Evolutionary conservation across 2,113 vertebrate species (phyloP).

Genomic region (Grammomys dolichurus): DNA sequence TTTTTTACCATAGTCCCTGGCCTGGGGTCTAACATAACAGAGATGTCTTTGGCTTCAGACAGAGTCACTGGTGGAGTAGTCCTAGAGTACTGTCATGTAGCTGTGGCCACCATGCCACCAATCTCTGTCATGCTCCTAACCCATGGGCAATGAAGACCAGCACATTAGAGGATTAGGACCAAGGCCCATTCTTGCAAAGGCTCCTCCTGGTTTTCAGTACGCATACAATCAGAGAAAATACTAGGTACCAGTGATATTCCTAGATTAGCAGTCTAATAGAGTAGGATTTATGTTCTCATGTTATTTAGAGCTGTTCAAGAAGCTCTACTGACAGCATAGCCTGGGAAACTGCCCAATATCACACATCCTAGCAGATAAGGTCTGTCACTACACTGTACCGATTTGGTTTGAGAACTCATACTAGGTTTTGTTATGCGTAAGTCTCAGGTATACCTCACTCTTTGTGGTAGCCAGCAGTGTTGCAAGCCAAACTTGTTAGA

Average conservation of each 20-base stretch:
- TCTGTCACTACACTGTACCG: neutral
- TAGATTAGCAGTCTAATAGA: neutral
- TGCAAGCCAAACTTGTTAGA: neutral
- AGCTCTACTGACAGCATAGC: neutral
- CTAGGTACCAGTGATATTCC: neutral
- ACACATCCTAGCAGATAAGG: neutral
- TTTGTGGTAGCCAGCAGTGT: neutral
- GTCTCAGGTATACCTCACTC: too few relatives aligned
- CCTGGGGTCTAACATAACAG: neutral
- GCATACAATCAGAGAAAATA: neutral
- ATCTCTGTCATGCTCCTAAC: neutral
- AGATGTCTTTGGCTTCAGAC: neutral
- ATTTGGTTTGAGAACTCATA: neutral
- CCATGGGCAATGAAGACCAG: neutral
- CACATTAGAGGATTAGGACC: neutral
- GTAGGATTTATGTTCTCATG: neutral
- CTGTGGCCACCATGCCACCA: neutral
- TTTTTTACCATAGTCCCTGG: neutral
- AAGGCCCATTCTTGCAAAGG: neutral
- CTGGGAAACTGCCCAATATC: too few relatives aligned
- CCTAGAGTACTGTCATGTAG: neutral
- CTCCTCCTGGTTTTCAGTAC: neutral
- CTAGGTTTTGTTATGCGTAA: neutral
- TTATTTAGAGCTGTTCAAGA: neutral
- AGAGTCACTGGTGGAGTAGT: neutral